A percentile compares a stretch with the other conserved stretches of the same genome.
phyloP scores from a whole-genome alignment of 2,113 vertebrate species.

The Lepus americanus region DNA sequence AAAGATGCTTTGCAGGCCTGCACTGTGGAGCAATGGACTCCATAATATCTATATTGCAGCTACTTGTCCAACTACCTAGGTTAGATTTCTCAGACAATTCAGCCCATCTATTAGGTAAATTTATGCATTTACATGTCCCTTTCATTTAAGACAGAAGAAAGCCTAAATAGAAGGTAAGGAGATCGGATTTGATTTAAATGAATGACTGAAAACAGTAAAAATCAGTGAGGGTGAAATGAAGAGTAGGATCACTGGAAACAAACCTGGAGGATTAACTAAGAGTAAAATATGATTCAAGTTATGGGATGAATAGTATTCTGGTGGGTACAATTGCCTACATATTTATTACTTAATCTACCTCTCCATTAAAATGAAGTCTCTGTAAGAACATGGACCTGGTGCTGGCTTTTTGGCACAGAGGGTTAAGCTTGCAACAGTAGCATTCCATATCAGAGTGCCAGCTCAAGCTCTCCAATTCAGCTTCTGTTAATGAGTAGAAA shows the following conservation, averaged over 20 bases:
- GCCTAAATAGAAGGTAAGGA: constrained; percentile 27
- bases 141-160: constrained; percentile 18
- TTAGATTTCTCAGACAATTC: constrained; percentile 32
- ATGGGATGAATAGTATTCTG: not conserved
- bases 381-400: not conserved
- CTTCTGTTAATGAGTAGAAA: too few relatives aligned
- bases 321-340: not conserved
- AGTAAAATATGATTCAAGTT: not conserved
- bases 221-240: not conserved
- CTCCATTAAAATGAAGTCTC: not conserved
- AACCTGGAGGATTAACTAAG: not conserved
- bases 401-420: too few relatives aligned
- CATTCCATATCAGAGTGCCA: too few relatives aligned
- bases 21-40: not conserved
- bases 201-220: not conserved
- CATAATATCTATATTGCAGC: not conserved
- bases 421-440: too few relatives aligned
- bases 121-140: constrained; percentile 9
- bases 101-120: constrained; percentile 18
- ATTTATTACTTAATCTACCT: not conserved
- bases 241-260: not conserved
- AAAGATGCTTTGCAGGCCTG: not conserved
- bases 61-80: not conserved
- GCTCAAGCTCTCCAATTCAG: too few relatives aligned
- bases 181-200: not conserved